phyloP scores from a whole-genome alignment of 2,888 invertebrate species.

The Crossocerus cetratus region DNA sequence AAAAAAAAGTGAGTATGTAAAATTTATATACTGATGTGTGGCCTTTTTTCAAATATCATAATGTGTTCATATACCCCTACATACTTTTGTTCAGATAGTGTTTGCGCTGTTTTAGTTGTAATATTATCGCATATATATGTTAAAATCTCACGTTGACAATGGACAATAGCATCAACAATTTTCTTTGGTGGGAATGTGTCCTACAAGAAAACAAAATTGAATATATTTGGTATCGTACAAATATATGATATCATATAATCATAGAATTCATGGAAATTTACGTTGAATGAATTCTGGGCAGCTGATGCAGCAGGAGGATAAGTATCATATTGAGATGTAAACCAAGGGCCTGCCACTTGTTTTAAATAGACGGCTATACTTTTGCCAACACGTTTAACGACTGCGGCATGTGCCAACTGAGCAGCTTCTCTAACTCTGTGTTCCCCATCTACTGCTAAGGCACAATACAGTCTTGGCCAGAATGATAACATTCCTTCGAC shows the following conservation, averaged over 20 bases:
- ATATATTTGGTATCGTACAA: neutral
- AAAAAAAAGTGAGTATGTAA: conserved; percentile 19
- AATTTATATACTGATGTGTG: neutral
- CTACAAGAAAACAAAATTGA: conserved; percentile 74
- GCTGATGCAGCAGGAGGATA: conserved; percentile 90
- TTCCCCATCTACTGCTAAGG: conserved; percentile 87
- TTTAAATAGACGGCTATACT: conserved; percentile 89
- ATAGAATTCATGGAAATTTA: conserved; percentile 53
- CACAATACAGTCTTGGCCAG: conserved; percentile 90
- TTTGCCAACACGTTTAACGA: conserved; percentile 84
- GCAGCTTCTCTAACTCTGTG: conserved; percentile 90
- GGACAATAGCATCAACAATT: conserved; percentile 86
- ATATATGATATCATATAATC: too few species aligned
- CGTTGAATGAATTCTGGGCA: conserved; percentile 83
- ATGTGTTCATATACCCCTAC: conserved; percentile 29
- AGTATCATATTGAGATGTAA: conserved; percentile 90
- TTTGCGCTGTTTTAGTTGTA: conserved; percentile 80
- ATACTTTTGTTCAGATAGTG: conserved; percentile 79
- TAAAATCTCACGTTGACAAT: conserved; percentile 90
- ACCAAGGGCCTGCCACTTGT: conserved; percentile 89
- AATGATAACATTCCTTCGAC: conserved; percentile 86
- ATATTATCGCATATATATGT: conserved; percentile 86
- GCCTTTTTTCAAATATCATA: neutral
- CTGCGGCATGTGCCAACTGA: conserved; percentile 84
- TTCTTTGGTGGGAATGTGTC: conserved; percentile 89